Base-by-base conservation (phyloP, 2,113 vertebrate genomes). In the Vidua macroura region DNA sequence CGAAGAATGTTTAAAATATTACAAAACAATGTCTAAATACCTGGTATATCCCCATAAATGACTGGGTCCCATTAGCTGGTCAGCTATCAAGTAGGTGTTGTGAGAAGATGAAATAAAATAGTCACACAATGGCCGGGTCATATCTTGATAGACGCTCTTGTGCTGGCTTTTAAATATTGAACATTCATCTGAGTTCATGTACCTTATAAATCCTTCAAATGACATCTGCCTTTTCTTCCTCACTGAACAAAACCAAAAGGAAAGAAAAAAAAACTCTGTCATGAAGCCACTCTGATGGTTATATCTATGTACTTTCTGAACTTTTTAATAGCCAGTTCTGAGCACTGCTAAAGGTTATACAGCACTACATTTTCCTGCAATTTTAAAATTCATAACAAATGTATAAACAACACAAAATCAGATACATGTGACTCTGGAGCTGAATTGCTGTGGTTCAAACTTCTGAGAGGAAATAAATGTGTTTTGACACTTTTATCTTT, bases 31-130 rank as follows among this genome's bases (percentile, higher is more conserved):
- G 43, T 89, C 9, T 48, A 93, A 96, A 91, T 98, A 98, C 98
- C 97, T 98, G 95, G 73, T 53, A 83, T 98, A 98, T 76, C 97
- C 98, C 97, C 96, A 98, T 37, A 98, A 79, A 79, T 98, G 88
- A 88, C 98, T 98, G 83, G 95, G 96, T 23, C 98, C 98, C 81
- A 97, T 2, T 10, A 99, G 76, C 43, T 99, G 98, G 79, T 98
- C 98, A 62, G 98, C 96, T 72, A 97, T 86, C 96, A 99, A 96
- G 96, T 99, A 99, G 28, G 98, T 99, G 91, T 99, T 99, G 97
- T 99, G 99, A 78, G 98, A 99, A 51, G 98, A 97, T 62, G 98
- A 98, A 96, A 99, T 99, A 91, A 98, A 99, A 95, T 99, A 99
- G 84, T 98, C 98, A 86, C 63, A 96, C 83, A 99, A 88, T 35